Conservation (phyloP, 2,797 vertebrate species). For the Mionectes olivaceus region DNA sequence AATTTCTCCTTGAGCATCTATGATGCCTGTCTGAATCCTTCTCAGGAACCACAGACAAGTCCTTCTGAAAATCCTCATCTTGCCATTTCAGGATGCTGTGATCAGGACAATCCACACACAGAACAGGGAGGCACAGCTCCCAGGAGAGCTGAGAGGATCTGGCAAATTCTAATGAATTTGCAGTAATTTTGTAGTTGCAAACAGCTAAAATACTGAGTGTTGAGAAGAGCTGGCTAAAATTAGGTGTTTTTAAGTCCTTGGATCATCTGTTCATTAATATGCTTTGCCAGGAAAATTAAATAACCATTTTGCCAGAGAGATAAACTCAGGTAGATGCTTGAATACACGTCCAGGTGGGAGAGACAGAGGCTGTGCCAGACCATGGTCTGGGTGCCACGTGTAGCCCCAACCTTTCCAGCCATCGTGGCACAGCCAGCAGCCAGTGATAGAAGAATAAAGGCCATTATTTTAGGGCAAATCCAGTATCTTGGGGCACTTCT, state of each 20-base stretch:
- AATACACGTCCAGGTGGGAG: rapidly evolving
- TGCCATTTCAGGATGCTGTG: not conserved
- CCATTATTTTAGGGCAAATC: not conserved
- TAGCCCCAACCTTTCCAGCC: not conserved
- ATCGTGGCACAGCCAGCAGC: rapidly evolving
- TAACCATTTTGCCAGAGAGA: not conserved
- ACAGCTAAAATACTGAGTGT: not conserved
- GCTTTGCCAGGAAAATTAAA: not conserved
- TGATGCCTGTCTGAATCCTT: not conserved
- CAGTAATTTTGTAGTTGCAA: not conserved
- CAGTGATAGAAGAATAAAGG: not conserved
- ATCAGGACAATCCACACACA: rapidly evolving
- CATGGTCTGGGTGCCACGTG: rapidly evolving
- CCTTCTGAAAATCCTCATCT: not conserved
- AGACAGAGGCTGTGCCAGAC: not conserved
- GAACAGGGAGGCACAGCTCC: not conserved
- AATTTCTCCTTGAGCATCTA: not conserved
- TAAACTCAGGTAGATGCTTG: not conserved
- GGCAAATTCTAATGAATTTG: not conserved
- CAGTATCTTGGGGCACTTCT: not conserved
- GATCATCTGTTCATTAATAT: not conserved
- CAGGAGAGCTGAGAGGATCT: not conserved
- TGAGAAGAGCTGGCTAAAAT: not conserved
- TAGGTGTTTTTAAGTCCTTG: not conserved
- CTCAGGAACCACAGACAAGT: not conserved